Evolutionary conservation across 2,113 vertebrate species (phyloP), one percentile per base, ranked within the genome.

Genomic region (Zingel zingel): DNA sequence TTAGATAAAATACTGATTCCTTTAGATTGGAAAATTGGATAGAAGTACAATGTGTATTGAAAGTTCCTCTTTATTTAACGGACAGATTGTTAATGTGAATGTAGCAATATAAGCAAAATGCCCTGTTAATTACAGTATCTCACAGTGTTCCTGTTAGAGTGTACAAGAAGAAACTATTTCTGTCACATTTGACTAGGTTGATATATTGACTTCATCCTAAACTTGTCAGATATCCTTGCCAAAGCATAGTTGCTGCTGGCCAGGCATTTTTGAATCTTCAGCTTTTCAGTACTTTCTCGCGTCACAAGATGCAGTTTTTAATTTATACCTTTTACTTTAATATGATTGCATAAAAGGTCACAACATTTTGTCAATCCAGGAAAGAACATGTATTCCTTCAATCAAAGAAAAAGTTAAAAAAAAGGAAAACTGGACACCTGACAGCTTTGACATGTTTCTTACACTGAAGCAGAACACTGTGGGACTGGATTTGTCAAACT

Each of bases 401-500:
- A 25, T n/a, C 50, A 6, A 15, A 68, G 8, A 21, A 27, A 64
- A 63, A 70, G 39, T 21, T 25, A 64, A 27, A 21, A 50, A 78
- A 56, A 50, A 1, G 9, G 9, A 36, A 36, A 76, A 43, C 30
- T 13, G 16, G 54, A 77, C 68, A 73, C 76, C 64, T 87, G 78
- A 82, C 75, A 65, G 75, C 66, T 74, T 43, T 71, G 58, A 70
- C 69, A 61, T 25, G 70, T 71, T 56, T 70, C 64, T 48, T 61
- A 53, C 68, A 27, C 33, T 11, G 36, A 56, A 51, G 76, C 43
- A 47, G 48, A 79, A 79, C 76, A 58, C 58, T 59, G 77, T 69
- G 54, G 50, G 64, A 87, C 64, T 70, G 71, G 83, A 81, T 92
- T 84, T 88, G 82, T 85, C 39, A 66, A 76, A 62, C 67, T 70